phyloP scores from a whole-genome alignment of 2,797 vertebrate genomes.

The Labroides dimidiatus region DNA sequence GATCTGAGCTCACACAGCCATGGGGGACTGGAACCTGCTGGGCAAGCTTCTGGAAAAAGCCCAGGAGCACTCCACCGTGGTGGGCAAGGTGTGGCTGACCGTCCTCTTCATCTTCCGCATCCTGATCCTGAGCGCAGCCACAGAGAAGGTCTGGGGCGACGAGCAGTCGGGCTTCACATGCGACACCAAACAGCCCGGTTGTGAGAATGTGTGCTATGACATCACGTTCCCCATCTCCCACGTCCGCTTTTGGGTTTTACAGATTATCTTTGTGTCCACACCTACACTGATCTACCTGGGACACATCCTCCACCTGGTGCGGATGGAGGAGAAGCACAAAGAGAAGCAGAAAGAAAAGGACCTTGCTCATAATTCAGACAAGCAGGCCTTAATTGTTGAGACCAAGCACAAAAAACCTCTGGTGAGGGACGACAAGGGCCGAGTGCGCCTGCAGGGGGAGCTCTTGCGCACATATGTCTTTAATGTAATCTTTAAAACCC shows the following conservation, averaged over 20 bases:
- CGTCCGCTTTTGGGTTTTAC: conserved; percentile 92
- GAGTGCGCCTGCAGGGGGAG: conserved; percentile 85
- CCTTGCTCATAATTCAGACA: conserved; percentile 39
- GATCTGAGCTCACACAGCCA: conserved; percentile 71
- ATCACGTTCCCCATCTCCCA: conserved; percentile 92
- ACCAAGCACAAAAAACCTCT: conserved; percentile 65
- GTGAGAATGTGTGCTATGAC: conserved; percentile 92
- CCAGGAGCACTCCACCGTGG: conserved; percentile 91
- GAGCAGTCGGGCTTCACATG: conserved; percentile 90
- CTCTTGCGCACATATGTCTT: conserved; percentile 89
- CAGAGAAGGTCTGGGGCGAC: conserved; percentile 91
- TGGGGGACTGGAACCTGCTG: conserved; percentile 93
- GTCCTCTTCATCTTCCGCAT: conserved; percentile 91
- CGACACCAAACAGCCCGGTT: conserved; percentile 91
- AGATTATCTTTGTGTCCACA: conserved; percentile 93
- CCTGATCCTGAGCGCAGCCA: conserved; percentile 87
- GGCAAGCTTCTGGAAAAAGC: conserved; percentile 89
- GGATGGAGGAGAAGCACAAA: conserved; percentile 86
- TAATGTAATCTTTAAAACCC: conserved; percentile 88
- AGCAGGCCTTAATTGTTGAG: conserved; percentile 58
- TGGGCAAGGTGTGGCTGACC: conserved; percentile 91
- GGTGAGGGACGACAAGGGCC: conserved; percentile 73
- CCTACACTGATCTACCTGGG: conserved; percentile 91
- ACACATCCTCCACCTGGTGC: conserved; percentile 89
- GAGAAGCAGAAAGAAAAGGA: conserved; percentile 61